Percentiles rank a stretch among this genome's conserved stretches.
Evolutionary conservation across 2,113 vertebrate species (phyloP).

Genomic region (Lepus timidus): DNA sequence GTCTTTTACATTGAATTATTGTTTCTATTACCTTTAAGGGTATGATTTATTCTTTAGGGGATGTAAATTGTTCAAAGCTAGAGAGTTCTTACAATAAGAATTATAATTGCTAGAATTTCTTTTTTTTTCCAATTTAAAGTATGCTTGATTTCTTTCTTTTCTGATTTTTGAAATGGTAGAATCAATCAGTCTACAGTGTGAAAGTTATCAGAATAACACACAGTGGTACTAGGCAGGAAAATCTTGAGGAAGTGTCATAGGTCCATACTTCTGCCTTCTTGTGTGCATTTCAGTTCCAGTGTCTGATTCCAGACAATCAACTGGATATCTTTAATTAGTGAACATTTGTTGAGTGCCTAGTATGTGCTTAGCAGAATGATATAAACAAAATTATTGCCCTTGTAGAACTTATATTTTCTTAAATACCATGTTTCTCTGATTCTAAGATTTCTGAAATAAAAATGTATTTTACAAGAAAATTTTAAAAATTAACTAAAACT

Average conservation of each 20-base stretch:
- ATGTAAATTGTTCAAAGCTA: conserved; percentile 3
- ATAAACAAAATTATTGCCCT: background rate
- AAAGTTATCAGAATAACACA: conserved; percentile 36
- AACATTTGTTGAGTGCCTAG: background rate
- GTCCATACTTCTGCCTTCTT: background rate
- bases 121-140: conserved; percentile 33
- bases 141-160: background rate
- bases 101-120: background rate
- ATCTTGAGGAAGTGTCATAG: conserved; percentile 17
- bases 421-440: background rate
- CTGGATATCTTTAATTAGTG: conserved; percentile 6
- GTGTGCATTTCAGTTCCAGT: background rate
- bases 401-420: conserved; percentile 39
- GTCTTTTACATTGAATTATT: conserved; percentile 17
- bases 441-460: conserved; percentile 54
- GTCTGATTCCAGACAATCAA: background rate
- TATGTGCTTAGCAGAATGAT: background rate
- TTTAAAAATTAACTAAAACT: conserved; percentile 20
- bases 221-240: background rate
- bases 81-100: conserved; percentile 47
- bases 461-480: background rate
- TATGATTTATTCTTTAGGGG: background rate
- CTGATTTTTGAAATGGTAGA: conserved; percentile 37
- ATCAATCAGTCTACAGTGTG: background rate
- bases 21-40: background rate